Evolutionary conservation across 1,140 invertebrate genomes (phyloP), one percentile per base, ranked within the genome.

Genomic region (Limonius californicus): DNA sequence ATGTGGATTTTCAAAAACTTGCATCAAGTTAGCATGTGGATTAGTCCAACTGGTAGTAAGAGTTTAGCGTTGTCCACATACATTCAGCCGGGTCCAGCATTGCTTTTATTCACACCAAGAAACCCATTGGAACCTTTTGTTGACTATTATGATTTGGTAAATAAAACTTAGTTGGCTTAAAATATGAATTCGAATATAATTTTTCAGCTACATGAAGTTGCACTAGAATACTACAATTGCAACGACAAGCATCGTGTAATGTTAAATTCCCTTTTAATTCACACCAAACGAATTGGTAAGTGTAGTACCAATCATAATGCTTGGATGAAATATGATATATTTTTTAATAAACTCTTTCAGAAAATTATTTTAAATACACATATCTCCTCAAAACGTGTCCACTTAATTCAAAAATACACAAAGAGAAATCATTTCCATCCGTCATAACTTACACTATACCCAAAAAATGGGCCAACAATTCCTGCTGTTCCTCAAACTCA

Each of bases 101-200:
- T 90, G 32, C 81, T 90, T 67, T 73, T 90, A 27, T 90, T 90
- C 69, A 89, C 87, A 1, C 88, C 89, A 15, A 77, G 84, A 30
- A 89, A 88, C 77, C 85, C 85, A 14, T 74, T 88, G 14, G 79
- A 82, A 68, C 68, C 75, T 54, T 75, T 80, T 61, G 80, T 81
- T 69, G 82, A 86, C 30, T 81, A 83, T 69, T 89, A 86, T 71
- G 79, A 84, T 67, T 75, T 88, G 80, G 87, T 89, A 80, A 80
- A 72, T 74, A 64, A 39, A 56, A n/a, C n/a, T n/a, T n/a, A n/a
- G n/a, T n/a, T n/a, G n/a, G n/a, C n/a, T n/a, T n/a, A n/a, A 20
- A 50, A 9, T 11, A 12, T 53, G 42, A n/a, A n/a, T n/a, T n/a
- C n/a, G n/a, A n/a, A n/a, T n/a, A n/a, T n/a, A n/a, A n/a, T n/a